These are phyloP conservation scores for Cyanocitta stelleri DNA, from an alignment of 2,113 vertebrate species.

Conservation along the genomic window DNA sequence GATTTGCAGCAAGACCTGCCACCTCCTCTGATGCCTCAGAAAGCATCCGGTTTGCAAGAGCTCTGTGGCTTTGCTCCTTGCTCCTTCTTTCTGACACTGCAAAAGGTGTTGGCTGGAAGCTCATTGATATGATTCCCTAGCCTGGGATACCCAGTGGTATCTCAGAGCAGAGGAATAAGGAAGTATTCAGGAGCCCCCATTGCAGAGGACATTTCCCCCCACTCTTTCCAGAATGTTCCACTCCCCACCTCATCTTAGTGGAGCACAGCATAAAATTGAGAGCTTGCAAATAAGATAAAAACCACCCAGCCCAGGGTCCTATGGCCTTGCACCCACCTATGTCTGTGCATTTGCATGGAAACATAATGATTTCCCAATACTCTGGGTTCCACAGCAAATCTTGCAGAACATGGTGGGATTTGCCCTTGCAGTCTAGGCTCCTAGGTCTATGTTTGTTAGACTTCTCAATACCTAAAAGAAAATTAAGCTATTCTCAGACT, in stretches of 20 bases:
- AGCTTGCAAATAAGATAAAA: not conserved
- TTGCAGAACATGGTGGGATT: not conserved
- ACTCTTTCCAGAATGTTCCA: not conserved
- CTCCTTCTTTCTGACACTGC: not conserved
- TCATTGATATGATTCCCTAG: not conserved
- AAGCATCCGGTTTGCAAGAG: not conserved
- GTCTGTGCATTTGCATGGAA: not conserved
- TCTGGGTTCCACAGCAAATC: not conserved
- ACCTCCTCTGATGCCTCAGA: fast-evolving
- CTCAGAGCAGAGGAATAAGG: not conserved
- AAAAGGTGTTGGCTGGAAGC: not conserved
- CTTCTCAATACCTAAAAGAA: not conserved
- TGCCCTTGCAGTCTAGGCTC: not conserved
- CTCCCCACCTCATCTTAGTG: not conserved
- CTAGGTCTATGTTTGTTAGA: not conserved
- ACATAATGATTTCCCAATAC: not conserved
- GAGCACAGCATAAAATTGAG: not conserved
- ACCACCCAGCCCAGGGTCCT: not conserved
- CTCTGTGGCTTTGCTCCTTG: not conserved
- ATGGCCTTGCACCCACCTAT: not conserved
- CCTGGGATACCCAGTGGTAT: not conserved
- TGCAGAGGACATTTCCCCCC: not conserved
- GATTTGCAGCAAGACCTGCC: not conserved
- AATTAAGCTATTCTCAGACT: not conserved
- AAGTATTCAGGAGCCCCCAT: not conserved